Evolutionary conservation across 2,888 invertebrate genomes (phyloP).

Genomic region (Tenthredo notha): DNA sequence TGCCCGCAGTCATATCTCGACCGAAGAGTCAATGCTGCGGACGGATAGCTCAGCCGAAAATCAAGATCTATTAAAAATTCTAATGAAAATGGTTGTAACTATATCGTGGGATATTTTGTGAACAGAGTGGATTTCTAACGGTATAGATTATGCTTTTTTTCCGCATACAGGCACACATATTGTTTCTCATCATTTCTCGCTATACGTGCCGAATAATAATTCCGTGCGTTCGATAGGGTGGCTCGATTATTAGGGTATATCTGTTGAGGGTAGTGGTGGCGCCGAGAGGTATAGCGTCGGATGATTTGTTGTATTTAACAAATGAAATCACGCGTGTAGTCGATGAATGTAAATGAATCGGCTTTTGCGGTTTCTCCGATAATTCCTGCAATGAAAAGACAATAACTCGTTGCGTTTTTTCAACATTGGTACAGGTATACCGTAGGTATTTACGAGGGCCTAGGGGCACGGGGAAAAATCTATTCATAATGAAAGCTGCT

Average conservation of each 20-base stretch:
- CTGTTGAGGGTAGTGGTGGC: background rate
- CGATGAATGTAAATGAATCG: slow-evolving; percentile 36
- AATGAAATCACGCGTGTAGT: slow-evolving; percentile 29
- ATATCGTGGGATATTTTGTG: background rate
- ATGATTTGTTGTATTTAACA: slow-evolving; percentile 46
- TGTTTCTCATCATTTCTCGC: slow-evolving; percentile 4
- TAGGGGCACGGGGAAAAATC: background rate
- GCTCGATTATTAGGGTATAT: slow-evolving; percentile 29
- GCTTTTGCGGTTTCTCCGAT: slow-evolving; percentile 41
- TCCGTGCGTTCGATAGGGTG: slow-evolving; percentile 1
- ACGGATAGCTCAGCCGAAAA: slow-evolving; percentile 33
- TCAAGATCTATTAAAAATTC: slow-evolving; percentile 26
- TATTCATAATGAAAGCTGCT: background rate
- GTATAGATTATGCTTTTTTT: background rate
- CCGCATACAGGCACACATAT: background rate
- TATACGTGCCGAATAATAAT: slow-evolving; percentile 46
- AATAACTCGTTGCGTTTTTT: slow-evolving; percentile 1
- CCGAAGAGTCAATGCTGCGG: slow-evolving; percentile 30
- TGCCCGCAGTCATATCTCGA: background rate
- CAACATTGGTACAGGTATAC: background rate
- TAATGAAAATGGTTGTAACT: background rate
- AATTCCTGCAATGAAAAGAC: slow-evolving; percentile 26
- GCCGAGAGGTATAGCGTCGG: slow-evolving; percentile 3
- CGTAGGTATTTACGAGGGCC: background rate
- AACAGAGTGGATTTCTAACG: background rate